A percentile compares a stretch with the other conserved stretches of the same genome.
Conservation (phyloP, 2,888 invertebrate genomes). For the Xylota sylvarum region DNA sequence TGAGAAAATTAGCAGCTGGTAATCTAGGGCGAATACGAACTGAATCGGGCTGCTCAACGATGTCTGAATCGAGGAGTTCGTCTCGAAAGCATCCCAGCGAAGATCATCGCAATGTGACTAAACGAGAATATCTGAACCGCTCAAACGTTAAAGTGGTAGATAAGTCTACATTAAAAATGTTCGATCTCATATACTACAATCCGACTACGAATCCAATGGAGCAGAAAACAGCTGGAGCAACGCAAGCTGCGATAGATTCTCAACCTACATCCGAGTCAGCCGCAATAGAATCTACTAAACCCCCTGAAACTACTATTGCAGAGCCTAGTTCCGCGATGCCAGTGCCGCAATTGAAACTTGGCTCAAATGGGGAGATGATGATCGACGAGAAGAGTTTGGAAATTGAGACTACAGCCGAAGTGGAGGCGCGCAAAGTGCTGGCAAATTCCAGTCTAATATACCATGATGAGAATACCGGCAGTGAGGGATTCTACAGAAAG, state of each 20-base stretch:
- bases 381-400: constrained; percentile 93
- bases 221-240: constrained; percentile 80
- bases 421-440: constrained; percentile 87
- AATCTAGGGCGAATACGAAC: constrained; percentile 82
- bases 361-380: constrained; percentile 93
- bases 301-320: constrained; percentile 65
- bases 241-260: constrained; percentile 81
- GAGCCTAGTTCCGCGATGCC: constrained; percentile 85
- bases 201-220: constrained; percentile 91
- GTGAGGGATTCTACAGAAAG: constrained; percentile 88
- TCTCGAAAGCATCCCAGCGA: constrained; percentile 85
- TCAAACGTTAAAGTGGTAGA: constrained; percentile 85
- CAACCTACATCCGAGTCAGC: constrained; percentile 44
- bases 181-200: constrained; percentile 96
- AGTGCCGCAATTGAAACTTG: constrained; percentile 94
- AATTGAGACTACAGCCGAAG: constrained; percentile 88
- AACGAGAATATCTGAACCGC: constrained; percentile 82
- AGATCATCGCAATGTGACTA: constrained; percentile 85
- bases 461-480: constrained; percentile 86
- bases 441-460: constrained; percentile 88
- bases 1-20: constrained; percentile 62
- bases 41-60: constrained; percentile 83
- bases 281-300: constrained; percentile 80
- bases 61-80: constrained; percentile 81
- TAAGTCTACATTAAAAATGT: constrained; percentile 92